Evolutionary conservation across 2,797 vertebrate species (phyloP).

Genomic region (Orientallactaga sibirica): DNA sequence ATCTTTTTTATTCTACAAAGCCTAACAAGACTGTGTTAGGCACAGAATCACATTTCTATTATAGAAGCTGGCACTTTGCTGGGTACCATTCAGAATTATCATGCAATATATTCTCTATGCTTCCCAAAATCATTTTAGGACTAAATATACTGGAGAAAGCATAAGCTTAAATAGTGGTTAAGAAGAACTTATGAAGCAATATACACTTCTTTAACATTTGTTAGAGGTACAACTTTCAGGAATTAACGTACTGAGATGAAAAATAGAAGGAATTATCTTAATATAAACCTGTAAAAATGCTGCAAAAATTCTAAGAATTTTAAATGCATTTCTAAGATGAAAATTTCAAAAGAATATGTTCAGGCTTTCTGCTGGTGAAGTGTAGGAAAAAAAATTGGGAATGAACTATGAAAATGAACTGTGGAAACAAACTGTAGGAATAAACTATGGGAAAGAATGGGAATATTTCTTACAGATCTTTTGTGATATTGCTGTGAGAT

Average conservation of each 20-base stretch:
- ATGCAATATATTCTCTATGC: not conserved
- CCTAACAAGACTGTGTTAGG: not conserved
- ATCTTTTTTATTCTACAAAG: not conserved
- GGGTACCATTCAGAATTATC: not conserved
- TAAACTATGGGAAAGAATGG: no score
- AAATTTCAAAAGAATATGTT: not conserved
- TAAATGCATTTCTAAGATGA: not conserved
- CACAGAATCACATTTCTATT: not conserved
- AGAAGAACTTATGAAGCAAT: not conserved
- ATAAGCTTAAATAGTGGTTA: not conserved
- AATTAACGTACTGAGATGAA: not conserved
- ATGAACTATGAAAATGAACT: not conserved
- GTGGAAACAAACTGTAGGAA: no score
- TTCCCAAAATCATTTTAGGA: conserved; percentile 30
- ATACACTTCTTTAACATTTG: not conserved
- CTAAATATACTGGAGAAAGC: not conserved
- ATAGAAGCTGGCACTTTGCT: not conserved
- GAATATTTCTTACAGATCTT: no score
- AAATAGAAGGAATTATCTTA: not conserved
- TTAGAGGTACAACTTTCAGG: not conserved
- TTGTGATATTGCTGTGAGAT: no score
- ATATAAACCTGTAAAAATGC: not conserved
- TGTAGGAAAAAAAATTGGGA: no score
- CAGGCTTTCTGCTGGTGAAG: not conserved
- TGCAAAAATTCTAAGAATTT: not conserved